These are phyloP conservation scores for Pitta sordida DNA, from an alignment of 2,113 vertebrate species.

Conservation along the genomic window DNA sequence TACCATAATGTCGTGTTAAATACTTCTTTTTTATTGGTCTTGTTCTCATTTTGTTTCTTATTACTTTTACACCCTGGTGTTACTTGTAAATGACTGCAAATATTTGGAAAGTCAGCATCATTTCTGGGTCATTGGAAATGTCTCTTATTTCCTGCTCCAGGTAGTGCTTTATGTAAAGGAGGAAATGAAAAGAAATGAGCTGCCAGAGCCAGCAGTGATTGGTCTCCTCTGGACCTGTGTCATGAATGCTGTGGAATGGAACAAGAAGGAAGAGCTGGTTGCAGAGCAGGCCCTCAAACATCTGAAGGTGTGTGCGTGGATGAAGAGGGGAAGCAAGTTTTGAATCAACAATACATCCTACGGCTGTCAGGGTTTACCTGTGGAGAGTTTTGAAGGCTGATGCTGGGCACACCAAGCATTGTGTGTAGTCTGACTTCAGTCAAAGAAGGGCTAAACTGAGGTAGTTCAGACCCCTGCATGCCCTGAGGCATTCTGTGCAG, in stretches of 20 bases:
- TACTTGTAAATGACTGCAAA: neutral
- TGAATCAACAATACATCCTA: neutral
- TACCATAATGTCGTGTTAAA: neutral
- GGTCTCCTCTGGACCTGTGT: conserved; percentile 89
- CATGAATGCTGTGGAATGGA: conserved; percentile 93
- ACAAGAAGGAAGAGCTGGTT: conserved; percentile 92
- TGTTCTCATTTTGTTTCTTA: neutral
- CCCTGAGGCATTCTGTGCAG: neutral
- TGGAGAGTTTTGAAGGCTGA: neutral
- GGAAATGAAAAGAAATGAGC: conserved; percentile 89
- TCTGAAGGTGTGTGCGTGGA: conserved; percentile 76
- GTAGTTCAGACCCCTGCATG: neutral
- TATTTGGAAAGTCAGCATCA: neutral
- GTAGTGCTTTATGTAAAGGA: conserved; percentile 89
- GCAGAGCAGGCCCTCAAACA: conserved; percentile 92
- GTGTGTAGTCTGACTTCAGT: neutral
- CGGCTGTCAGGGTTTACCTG: neutral
- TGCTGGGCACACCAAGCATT: neutral
- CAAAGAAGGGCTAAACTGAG: neutral
- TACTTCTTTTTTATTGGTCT: neutral
- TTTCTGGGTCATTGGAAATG: neutral
- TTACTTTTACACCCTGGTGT: neutral
- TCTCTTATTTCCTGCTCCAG: conserved; percentile 58
- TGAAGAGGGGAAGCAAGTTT: neutral
- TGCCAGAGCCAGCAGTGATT: conserved; percentile 86